Evolutionary conservation across 2,797 vertebrate species (phyloP).

Genomic region (Babyrousa celebensis): DNA sequence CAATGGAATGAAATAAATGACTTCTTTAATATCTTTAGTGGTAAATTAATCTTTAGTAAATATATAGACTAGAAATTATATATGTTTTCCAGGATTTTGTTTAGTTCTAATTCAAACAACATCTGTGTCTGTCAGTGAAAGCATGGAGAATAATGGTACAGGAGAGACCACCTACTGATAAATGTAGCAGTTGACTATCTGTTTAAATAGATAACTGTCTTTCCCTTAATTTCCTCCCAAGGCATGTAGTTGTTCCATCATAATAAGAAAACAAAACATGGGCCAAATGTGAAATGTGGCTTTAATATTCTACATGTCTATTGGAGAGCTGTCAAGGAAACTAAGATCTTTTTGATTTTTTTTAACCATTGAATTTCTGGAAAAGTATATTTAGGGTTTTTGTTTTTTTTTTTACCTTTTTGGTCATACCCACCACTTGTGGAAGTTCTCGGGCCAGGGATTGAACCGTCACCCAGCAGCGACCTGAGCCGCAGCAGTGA

Average conservation of each 20-base stretch:
- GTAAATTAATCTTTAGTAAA: slow-evolving; percentile 20
- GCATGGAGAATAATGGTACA: background rate
- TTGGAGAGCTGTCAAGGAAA: background rate
- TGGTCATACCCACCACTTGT: no score
- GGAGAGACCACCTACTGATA: background rate
- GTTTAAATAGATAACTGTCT: background rate
- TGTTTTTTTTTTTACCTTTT: background rate
- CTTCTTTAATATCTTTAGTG: background rate
- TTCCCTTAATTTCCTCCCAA: background rate
- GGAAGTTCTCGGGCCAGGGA: no score
- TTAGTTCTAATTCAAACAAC: background rate
- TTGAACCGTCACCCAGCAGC: no score
- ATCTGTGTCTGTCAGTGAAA: background rate
- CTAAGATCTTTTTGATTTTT: slow-evolving; percentile 17
- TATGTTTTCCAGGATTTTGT: background rate
- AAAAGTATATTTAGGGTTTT: slow-evolving; percentile 33
- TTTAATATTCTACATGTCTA: background rate
- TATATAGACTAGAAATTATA: background rate
- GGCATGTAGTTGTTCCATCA: background rate
- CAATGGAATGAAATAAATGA: background rate
- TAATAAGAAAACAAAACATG: background rate
- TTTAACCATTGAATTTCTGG: slow-evolving; percentile 57
- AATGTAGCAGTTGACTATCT: background rate
- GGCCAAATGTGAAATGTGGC: background rate
- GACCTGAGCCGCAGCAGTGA: no score